A percentile compares a stretch with the other conserved stretches of the same genome.
Evolutionary conservation across 2,888 invertebrate genomes (phyloP).

Genomic region (Aleiodes testaceus): DNA sequence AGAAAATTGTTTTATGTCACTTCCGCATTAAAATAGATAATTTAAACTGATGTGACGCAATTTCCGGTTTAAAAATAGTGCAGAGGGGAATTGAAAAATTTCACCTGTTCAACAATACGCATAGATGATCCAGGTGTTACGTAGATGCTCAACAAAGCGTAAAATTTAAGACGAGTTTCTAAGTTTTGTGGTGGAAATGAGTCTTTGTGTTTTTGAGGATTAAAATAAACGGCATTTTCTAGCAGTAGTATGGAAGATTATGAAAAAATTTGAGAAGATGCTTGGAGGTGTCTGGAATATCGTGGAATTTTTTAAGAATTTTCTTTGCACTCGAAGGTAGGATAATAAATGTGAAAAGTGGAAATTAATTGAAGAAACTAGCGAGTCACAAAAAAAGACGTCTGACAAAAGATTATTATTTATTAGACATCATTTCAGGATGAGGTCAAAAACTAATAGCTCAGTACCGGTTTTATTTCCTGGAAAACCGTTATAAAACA

Average conservation of each 20-base stretch:
- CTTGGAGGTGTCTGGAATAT: too few relatives aligned
- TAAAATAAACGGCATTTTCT: too few relatives aligned
- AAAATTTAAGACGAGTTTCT: neutral
- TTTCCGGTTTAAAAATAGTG: conserved; percentile 27
- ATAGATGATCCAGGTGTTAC: conserved; percentile 43
- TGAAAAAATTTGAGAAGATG: too few relatives aligned
- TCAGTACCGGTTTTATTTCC: conserved; percentile 2
- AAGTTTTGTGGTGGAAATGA: too few relatives aligned
- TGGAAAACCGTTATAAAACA: neutral
- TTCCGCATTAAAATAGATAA: conserved; percentile 30
- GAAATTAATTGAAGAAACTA: neutral
- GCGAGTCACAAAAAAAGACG: conserved; percentile 7
- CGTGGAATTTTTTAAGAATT: too few relatives aligned
- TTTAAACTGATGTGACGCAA: conserved; percentile 35
- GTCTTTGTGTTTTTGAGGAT: too few relatives aligned
- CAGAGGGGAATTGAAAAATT: conserved; percentile 35
- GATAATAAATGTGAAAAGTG: neutral
- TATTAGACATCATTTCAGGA: conserved; percentile 13
- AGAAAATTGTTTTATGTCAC: conserved; percentile 17
- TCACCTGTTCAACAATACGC: conserved; percentile 37
- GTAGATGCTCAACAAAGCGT: conserved; percentile 28
- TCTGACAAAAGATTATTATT: neutral
- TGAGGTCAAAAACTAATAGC: conserved; percentile 21
- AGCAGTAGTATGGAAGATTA: neutral
- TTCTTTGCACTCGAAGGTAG: too few relatives aligned